Percentiles rank a stretch among this genome's conserved stretches.
Evolutionary conservation across 1,140 invertebrate species (phyloP).

Genomic region (Dryas iulia): DNA sequence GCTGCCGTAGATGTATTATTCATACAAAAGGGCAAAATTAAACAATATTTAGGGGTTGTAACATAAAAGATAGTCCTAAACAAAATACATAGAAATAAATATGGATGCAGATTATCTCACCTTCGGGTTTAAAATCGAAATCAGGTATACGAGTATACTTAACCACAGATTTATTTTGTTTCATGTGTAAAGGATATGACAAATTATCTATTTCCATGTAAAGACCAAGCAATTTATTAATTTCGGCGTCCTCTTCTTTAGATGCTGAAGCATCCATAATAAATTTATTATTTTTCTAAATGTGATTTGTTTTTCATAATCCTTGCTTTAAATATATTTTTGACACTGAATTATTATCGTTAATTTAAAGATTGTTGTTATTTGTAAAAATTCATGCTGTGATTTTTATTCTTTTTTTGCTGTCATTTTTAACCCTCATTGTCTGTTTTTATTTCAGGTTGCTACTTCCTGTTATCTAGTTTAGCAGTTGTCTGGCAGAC

Average conservation of each 20-base stretch:
- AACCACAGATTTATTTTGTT: slow-evolving; percentile 53
- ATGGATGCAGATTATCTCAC: slow-evolving; percentile 36
- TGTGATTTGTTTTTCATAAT: not conserved
- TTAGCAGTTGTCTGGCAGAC: not conserved
- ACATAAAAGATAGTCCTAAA: not conserved
- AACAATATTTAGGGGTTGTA: not conserved
- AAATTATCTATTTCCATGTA: slow-evolving; percentile 49
- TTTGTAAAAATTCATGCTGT: slow-evolving; percentile 7
- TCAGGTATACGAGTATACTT: slow-evolving; percentile 67
- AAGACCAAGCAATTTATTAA: slow-evolving; percentile 44
- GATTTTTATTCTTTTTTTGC: slow-evolving; percentile 2
- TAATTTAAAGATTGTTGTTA: not conserved
- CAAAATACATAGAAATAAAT: not conserved
- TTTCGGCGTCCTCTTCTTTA: slow-evolving; percentile 44
- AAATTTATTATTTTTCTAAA: slow-evolving; percentile 5
- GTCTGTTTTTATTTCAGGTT: not conserved
- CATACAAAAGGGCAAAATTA: too few relatives aligned
- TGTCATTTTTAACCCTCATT: not conserved
- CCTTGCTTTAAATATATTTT: slow-evolving; percentile 2
- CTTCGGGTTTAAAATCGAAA: slow-evolving; percentile 48
- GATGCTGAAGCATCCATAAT: slow-evolving; percentile 67
- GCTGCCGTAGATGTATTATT: too few relatives aligned
- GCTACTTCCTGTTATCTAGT: slow-evolving; percentile 1
- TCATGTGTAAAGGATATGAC: slow-evolving; percentile 35
- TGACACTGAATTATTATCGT: not conserved